Conservation (phyloP, 2,888 invertebrate species). For the Sabatieria punctata region DNA sequence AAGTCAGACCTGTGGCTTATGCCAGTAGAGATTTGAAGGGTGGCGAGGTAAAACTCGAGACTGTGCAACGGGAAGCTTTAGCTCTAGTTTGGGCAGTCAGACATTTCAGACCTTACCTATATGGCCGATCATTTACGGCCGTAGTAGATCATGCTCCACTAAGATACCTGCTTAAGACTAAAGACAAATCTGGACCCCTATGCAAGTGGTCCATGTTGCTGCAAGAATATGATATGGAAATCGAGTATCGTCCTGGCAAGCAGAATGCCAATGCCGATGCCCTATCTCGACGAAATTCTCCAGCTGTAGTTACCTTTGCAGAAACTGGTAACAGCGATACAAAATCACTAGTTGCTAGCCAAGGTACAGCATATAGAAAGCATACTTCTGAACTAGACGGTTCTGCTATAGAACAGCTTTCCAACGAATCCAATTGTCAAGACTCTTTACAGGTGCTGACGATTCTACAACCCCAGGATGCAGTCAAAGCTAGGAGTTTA, state of each 20-base stretch:
- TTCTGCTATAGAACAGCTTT: too few species aligned
- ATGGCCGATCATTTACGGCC: conserved; percentile 27
- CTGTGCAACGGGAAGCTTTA: conserved; percentile 34
- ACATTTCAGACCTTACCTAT: conserved; percentile 34
- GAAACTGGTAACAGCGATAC: too few species aligned
- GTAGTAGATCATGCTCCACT: conserved; percentile 38
- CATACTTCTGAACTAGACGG: too few species aligned
- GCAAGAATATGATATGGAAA: conserved; percentile 30
- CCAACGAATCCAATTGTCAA: too few species aligned
- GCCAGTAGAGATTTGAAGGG: conserved; percentile 14
- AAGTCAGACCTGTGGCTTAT: conserved; percentile 18
- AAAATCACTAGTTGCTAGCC: too few species aligned
- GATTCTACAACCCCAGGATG: too few species aligned
- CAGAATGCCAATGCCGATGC: conserved; percentile 32
- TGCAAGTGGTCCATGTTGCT: conserved; percentile 36
- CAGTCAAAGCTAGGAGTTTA: too few species aligned
- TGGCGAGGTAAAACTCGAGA: conserved; percentile 32
- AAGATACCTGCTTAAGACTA: conserved; percentile 35
- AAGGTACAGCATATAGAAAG: too few species aligned
- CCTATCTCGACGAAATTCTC: too few species aligned
- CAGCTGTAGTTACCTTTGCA: too few species aligned
- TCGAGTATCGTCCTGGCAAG: conserved; percentile 32
- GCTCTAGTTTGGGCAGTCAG: conserved; percentile 29
- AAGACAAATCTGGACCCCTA: conserved; percentile 33
- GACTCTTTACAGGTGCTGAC: too few species aligned